Evolutionary conservation across 2,113 vertebrate genomes (phyloP).

Genomic region (Mellivora capensis): DNA sequence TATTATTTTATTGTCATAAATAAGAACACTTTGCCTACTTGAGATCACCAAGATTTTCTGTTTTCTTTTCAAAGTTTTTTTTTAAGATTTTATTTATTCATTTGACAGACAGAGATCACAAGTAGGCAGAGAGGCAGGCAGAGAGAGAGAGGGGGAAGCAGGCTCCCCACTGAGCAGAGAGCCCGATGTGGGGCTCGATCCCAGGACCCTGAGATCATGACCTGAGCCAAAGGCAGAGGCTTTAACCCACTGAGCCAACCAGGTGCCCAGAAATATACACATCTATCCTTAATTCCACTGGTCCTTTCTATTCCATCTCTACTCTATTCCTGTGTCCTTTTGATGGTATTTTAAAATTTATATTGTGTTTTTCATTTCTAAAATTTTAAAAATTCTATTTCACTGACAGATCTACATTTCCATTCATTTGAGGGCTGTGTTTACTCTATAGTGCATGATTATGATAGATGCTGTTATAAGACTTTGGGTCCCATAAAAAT

Average conservation of each 20-base stretch:
- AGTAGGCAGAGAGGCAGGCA: too few species aligned
- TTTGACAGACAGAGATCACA: too few species aligned
- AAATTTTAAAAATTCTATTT: not conserved
- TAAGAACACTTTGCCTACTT: not conserved
- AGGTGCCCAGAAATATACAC: not conserved
- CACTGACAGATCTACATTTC: not conserved
- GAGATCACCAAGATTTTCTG: not conserved
- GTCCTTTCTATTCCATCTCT: not conserved
- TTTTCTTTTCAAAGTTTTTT: not conserved
- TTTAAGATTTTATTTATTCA: too few species aligned
- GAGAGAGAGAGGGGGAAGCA: too few species aligned
- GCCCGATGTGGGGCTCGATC: too few species aligned
- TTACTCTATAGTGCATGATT: not conserved
- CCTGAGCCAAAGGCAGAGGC: too few species aligned
- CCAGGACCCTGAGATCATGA: too few species aligned
- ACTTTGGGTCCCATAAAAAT: not conserved
- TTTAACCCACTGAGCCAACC: too few species aligned
- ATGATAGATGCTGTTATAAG: not conserved
- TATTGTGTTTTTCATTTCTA: not conserved
- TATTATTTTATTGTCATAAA: not conserved
- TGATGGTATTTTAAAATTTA: not conserved
- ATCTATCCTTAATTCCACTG: not conserved
- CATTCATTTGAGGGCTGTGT: not conserved
- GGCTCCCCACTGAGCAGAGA: too few species aligned
- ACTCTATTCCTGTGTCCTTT: not conserved